Base-by-base conservation (phyloP, 2,797 vertebrate species). In the Hemibagrus guttatus region DNA sequence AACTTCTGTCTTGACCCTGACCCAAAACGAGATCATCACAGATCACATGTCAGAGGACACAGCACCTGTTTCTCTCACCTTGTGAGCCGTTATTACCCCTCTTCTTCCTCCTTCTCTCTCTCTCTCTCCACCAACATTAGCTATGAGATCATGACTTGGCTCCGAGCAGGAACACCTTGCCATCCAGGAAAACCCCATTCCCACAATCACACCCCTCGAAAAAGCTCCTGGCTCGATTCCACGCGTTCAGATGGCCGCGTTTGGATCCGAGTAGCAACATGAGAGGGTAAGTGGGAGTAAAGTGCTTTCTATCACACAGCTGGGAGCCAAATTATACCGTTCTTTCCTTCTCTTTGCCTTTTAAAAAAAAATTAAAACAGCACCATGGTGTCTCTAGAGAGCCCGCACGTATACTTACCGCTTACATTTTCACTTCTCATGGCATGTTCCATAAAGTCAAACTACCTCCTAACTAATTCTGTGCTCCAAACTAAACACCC, bases 61-160 rank as follows among this genome's bases (percentile, higher is more conserved):
- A 91, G 91, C 95, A 96, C 95, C 96, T 96, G 95, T 94, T 94
- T 89, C 91, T 81, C 52, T 28, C 85, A 87, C 90, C 88, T 54
- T 66, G 76, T 86, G 90, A 82, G 31, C 59, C 68, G 74, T 86
- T 84, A 79, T 54, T 42, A 39, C 75, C 86, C 82, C 46, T 59
- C 56, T 26, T 52, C 26, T 59, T 81, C 61, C 42, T 31, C 12
- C 42, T 49, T 46, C 46, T 49, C 46, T 81, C 79, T 64, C 59
- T 49, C 42, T 1, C 5, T 63, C 58, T 85, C 54, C 19, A 46
- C 81, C 54, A 84, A 85, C 91, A 88, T 90, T 87, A 91, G 89
- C 89, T 87, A 92, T 94, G 91, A 95, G 92, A 90, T 95, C 94
- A 94, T 86, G 58, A 80, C 79, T 90, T 94, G 90, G 69, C 88